These are phyloP conservation scores for Spodoptera picta DNA, from an alignment of 2,888 invertebrate genomes.

Conservation along the genomic window DNA sequence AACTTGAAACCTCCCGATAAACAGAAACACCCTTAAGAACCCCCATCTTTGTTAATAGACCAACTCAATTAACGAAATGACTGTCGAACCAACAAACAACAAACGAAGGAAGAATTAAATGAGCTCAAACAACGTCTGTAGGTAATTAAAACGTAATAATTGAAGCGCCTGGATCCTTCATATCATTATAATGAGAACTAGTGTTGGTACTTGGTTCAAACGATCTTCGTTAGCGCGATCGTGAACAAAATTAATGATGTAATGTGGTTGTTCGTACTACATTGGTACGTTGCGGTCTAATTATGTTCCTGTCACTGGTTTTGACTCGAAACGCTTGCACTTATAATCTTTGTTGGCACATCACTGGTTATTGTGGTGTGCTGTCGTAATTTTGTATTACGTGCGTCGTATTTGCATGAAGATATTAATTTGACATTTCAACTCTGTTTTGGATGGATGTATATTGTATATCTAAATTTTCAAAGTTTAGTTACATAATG, in stretches of 20 bases:
- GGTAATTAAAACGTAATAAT: slow-evolving; percentile 60
- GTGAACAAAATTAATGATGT: slow-evolving; percentile 56
- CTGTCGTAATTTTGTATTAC: slow-evolving; percentile 10
- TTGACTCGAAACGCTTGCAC: slow-evolving; percentile 36
- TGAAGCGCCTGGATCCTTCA: slow-evolving; percentile 47
- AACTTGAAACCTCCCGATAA: slow-evolving; percentile 35
- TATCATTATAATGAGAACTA: slow-evolving; percentile 55
- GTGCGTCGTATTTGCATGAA: slow-evolving; percentile 17
- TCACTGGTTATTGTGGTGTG: slow-evolving; percentile 29
- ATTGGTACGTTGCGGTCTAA: slow-evolving; percentile 55
- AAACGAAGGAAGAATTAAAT: slow-evolving; percentile 42
- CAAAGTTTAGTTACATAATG: no score
- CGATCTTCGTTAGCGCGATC: slow-evolving; percentile 54
- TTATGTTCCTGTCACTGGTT: slow-evolving; percentile 52
- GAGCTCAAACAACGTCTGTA: slow-evolving; percentile 42
- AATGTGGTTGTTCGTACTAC: slow-evolving; percentile 44
- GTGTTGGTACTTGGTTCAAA: slow-evolving; percentile 44
- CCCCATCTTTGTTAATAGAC: slow-evolving; percentile 36
- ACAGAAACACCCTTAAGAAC: slow-evolving; percentile 39
- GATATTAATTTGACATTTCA: not conserved
- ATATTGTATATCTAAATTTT: no score
- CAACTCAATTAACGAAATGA: slow-evolving; percentile 47
- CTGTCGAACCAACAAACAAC: slow-evolving; percentile 39
- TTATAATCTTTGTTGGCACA: slow-evolving; percentile 45
- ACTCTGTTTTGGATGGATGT: not conserved